phyloP scores from a whole-genome alignment of 1,140 invertebrate genomes.

The Macrosteles quadrilineatus region DNA sequence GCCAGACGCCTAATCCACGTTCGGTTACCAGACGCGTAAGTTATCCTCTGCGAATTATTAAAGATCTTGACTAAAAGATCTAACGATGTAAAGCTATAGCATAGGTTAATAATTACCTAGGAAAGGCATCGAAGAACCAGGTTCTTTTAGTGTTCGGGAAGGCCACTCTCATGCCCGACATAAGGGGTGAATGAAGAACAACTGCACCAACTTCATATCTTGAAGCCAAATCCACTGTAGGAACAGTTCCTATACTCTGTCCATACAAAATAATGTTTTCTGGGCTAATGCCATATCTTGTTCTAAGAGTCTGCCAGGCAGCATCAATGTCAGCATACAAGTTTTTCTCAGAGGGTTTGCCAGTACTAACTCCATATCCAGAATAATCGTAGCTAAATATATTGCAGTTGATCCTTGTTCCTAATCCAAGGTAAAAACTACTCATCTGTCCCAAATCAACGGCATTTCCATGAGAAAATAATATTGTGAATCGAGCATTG shows the following conservation, averaged over 20 bases:
- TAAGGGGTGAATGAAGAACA: slow-evolving; percentile 95
- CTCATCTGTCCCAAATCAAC: slow-evolving; percentile 98
- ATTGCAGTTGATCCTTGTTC: slow-evolving; percentile 96
- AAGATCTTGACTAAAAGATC: no score
- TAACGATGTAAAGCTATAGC: no score
- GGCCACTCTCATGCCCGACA: slow-evolving; percentile 97
- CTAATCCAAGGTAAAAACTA: slow-evolving; percentile 97
- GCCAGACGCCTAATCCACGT: no score
- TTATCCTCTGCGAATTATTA: no score
- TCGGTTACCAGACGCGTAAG: no score
- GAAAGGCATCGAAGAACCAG: slow-evolving; percentile 99
- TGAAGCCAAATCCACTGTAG: slow-evolving; percentile 93
- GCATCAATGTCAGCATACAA: slow-evolving; percentile 98
- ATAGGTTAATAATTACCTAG: slow-evolving; percentile 88
- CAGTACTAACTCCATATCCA: slow-evolving; percentile 90
- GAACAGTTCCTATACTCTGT: slow-evolving; percentile 96
- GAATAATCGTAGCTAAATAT: slow-evolving; percentile 99
- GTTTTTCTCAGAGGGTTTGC: slow-evolving; percentile 98
- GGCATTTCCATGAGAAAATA: slow-evolving; percentile 98
- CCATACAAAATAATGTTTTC: slow-evolving; percentile 99
- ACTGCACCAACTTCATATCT: slow-evolving; percentile 97
- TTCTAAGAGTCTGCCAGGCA: slow-evolving; percentile 93
- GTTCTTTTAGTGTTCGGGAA: slow-evolving; percentile 98
- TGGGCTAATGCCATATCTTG: slow-evolving; percentile 90
- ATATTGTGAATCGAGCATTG: slow-evolving; percentile 92